A percentile compares a stretch with the other conserved stretches of the same genome.
Conservation (phyloP, 64 coral and sea anemone genomes). For the Montipora capricornis region DNA sequence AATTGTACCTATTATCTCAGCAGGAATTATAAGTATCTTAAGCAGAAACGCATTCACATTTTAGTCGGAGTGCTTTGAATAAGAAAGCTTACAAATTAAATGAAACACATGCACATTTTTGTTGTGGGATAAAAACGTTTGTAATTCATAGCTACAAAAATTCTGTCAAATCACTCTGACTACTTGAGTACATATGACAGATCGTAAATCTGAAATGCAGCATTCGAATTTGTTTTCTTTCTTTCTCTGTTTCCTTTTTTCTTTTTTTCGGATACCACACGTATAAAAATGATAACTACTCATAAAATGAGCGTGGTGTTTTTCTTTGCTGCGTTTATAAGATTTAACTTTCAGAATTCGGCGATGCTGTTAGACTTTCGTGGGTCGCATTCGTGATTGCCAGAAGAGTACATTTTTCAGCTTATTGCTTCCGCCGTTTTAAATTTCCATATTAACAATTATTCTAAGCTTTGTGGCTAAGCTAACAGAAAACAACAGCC, state of each 20-base stretch:
- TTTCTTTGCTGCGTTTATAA: background rate
- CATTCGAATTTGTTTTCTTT: too few species aligned
- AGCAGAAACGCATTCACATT: background rate
- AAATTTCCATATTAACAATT: slow-evolving; percentile 12
- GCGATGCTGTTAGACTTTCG: background rate
- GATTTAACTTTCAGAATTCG: background rate
- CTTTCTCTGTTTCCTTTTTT: background rate
- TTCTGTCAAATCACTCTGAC: too few species aligned
- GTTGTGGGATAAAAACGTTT: background rate
- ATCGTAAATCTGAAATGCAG: too few species aligned
- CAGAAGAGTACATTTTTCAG: background rate
- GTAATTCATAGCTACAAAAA: too few species aligned
- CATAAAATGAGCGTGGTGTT: too few species aligned
- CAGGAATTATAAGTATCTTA: background rate
- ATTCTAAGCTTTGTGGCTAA: background rate
- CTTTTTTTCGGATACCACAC: too few species aligned
- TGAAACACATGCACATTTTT: background rate
- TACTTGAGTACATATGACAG: too few species aligned
- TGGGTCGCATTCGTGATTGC: background rate
- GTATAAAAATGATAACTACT: too few species aligned
- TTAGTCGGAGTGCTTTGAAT: background rate
- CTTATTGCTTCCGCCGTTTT: background rate
- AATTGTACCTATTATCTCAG: slow-evolving; percentile 5
- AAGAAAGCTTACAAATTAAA: background rate
- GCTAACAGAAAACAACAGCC: background rate